Evolutionary conservation across 1,140 invertebrate species (phyloP).

Genomic region (Anastatus disparis): DNA sequence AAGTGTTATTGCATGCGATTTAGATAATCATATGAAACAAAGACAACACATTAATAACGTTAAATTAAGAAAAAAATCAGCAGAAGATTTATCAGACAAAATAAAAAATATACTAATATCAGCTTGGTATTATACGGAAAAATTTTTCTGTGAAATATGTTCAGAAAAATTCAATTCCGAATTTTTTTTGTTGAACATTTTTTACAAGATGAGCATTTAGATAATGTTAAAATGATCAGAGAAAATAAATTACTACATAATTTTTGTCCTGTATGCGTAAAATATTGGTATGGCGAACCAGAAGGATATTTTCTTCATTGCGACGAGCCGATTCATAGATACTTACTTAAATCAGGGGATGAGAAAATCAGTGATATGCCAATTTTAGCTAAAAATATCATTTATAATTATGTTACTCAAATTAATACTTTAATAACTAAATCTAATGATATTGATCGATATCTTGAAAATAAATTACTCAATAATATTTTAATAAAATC

Average conservation of each 20-base stretch:
- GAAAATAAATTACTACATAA: slow-evolving; percentile 36
- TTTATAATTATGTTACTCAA: slow-evolving; percentile 32
- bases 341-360: slow-evolving; percentile 39
- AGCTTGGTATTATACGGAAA: slow-evolving; percentile 44
- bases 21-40: slow-evolving; percentile 23
- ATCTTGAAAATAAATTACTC: slow-evolving; percentile 6
- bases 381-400: slow-evolving; percentile 27
- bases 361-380: slow-evolving; percentile 40
- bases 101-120: slow-evolving; percentile 28
- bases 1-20: slow-evolving; percentile 7
- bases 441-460: slow-evolving; percentile 24
- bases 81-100: background rate
- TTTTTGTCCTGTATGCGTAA: slow-evolving; percentile 48
- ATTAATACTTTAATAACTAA: slow-evolving; percentile 23
- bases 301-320: slow-evolving; percentile 36
- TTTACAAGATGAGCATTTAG: slow-evolving; percentile 25
- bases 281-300: slow-evolving; percentile 41
- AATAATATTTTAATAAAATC: slow-evolving; percentile 24
- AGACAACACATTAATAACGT: slow-evolving; percentile 18
- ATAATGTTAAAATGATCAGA: background rate
- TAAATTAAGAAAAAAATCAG: background rate
- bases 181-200: slow-evolving; percentile 47
- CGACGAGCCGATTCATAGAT: slow-evolving; percentile 34
- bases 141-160: slow-evolving; percentile 50
- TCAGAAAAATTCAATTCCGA: slow-evolving; percentile 36